These are phyloP conservation scores for Lacanobia wlatinum DNA, from an alignment of 2,888 invertebrate species.

Conservation along the genomic window DNA sequence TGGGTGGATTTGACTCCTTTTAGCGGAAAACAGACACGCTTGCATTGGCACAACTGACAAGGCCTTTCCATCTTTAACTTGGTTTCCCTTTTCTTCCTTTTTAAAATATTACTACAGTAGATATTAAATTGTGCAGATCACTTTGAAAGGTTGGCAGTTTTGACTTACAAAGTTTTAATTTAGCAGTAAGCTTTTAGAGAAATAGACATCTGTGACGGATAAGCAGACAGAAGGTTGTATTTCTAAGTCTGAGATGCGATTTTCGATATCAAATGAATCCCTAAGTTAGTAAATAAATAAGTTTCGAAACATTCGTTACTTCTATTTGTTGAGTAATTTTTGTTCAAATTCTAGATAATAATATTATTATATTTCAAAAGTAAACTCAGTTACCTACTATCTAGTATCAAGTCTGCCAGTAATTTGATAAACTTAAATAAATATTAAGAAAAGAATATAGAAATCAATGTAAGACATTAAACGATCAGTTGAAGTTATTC, in stretches of 20 bases:
- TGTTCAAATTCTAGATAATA: slow-evolving; percentile 1
- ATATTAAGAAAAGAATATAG: slow-evolving; percentile 10
- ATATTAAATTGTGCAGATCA: not conserved
- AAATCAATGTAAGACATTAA: not conserved
- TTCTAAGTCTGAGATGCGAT: slow-evolving; percentile 1
- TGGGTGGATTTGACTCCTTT: too few relatives aligned
- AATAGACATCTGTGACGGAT: slow-evolving; percentile 23
- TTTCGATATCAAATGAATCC: slow-evolving; percentile 2
- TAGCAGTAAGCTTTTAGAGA: not conserved
- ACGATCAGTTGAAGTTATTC: not conserved
- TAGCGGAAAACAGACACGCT: too few relatives aligned
- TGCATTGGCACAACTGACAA: too few relatives aligned
- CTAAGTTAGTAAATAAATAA: slow-evolving; percentile 7
- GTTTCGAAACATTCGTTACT: slow-evolving; percentile 12
- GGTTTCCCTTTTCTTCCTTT: not conserved
- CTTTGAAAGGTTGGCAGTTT: not conserved
- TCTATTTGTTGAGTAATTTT: not conserved
- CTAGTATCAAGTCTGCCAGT: not conserved
- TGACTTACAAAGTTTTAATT: not conserved
- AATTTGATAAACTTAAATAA: slow-evolving; percentile 3
- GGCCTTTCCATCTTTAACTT: too few relatives aligned
- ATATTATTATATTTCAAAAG: slow-evolving; percentile 6
- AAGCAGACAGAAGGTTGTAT: not conserved
- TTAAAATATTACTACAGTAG: not conserved
- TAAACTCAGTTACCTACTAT: not conserved